These are phyloP conservation scores for Amphipyra tragopoginis DNA, from an alignment of 2,888 invertebrate species.

Conservation along the genomic window DNA sequence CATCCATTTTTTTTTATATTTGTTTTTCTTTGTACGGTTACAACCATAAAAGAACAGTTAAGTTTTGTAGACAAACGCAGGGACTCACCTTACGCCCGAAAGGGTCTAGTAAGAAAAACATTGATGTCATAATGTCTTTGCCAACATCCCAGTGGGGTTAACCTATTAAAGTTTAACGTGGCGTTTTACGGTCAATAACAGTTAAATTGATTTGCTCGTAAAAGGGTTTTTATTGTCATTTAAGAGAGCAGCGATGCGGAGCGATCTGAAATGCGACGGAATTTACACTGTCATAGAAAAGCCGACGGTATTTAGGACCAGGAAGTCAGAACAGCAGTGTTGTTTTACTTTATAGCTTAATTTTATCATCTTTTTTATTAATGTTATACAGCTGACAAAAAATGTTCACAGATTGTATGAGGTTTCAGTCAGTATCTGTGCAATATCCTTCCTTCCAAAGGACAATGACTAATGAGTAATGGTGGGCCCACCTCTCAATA, in stretches of 20 bases:
- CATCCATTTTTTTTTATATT: too few species aligned
- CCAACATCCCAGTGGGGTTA: conserved; percentile 20
- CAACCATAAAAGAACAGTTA: too few species aligned
- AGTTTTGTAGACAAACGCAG: too few species aligned
- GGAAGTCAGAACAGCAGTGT: conserved; percentile 26
- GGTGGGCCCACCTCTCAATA: too few species aligned
- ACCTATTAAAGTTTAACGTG: conserved; percentile 46
- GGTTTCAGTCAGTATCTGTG: neutral
- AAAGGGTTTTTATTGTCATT: conserved; percentile 50
- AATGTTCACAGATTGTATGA: conserved; percentile 1
- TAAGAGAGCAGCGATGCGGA: conserved; percentile 31
- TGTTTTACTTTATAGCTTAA: conserved; percentile 9
- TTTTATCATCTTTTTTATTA: conserved; percentile 23
- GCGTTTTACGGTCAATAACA: conserved; percentile 47
- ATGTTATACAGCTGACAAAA: conserved; percentile 19
- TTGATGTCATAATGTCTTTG: neutral
- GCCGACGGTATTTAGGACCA: conserved; percentile 23
- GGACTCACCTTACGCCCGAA: too few species aligned
- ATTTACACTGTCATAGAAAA: conserved; percentile 23
- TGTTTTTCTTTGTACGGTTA: too few species aligned
- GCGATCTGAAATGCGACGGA: conserved; percentile 24
- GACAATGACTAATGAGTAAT: too few species aligned
- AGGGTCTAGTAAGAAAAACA: too few species aligned
- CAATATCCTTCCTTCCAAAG: neutral
- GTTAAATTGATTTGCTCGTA: conserved; percentile 53